Evolutionary conservation across 2,797 vertebrate genomes (phyloP).

Genomic region (Cynopterus sphinx): DNA sequence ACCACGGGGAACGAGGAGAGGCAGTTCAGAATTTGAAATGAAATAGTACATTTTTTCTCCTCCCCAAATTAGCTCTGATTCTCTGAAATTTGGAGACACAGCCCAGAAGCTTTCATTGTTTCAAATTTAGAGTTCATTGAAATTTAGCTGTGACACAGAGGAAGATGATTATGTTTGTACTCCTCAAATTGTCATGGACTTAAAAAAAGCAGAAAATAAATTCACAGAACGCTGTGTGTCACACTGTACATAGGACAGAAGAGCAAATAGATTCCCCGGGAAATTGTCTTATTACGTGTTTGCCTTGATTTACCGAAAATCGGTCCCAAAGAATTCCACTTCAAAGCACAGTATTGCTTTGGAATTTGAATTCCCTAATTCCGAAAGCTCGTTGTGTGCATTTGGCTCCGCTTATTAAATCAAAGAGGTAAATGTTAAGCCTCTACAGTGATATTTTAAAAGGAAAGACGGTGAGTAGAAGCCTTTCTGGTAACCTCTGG

Average conservation of each 20-base stretch:
- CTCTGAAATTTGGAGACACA: neutral
- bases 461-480: neutral
- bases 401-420: neutral
- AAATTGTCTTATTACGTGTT: neutral
- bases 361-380: neutral
- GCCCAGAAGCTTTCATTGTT: neutral
- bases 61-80: neutral
- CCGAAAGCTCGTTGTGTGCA: neutral
- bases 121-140: neutral
- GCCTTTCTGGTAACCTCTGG: constrained; percentile 20
- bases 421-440: neutral
- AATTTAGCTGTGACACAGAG: neutral
- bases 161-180: neutral
- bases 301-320: constrained; percentile 29
- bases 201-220: neutral
- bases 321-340: neutral
- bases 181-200: neutral
- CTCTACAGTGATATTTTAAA: neutral
- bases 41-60: neutral
- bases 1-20: neutral
- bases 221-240: neutral
- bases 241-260: neutral
- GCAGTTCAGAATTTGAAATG: neutral
- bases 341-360: neutral
- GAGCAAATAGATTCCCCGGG: neutral